These are phyloP conservation scores for Bombus pascuorum DNA, from an alignment of 1,140 invertebrate species.

Conservation along the genomic window DNA sequence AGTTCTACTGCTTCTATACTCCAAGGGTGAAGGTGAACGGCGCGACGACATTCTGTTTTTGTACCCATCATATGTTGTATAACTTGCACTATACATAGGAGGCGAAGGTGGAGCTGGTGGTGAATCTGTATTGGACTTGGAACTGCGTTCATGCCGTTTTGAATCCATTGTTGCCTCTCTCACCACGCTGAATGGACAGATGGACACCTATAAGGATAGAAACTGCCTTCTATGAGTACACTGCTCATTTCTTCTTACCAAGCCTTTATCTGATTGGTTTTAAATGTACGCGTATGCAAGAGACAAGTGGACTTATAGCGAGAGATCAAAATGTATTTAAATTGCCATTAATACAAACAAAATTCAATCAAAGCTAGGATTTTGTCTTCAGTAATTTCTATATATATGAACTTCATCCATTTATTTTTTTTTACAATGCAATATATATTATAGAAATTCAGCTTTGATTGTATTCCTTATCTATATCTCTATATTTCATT, in stretches of 20 bases:
- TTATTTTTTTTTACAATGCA: not conserved
- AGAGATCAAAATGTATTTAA: slow-evolving; percentile 63
- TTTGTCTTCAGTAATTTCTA: not conserved
- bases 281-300: slow-evolving; percentile 66
- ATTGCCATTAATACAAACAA: slow-evolving; percentile 20
- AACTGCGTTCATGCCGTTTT: slow-evolving; percentile 68
- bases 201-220: slow-evolving; percentile 82
- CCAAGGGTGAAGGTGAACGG: slow-evolving; percentile 71
- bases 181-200: slow-evolving; percentile 66
- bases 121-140: slow-evolving; percentile 70
- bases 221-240: slow-evolving; percentile 82
- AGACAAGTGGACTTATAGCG: slow-evolving; percentile 70
- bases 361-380: slow-evolving; percentile 30
- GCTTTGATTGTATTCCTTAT: slow-evolving; percentile 24
- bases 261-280: slow-evolving; percentile 74
- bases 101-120: slow-evolving; percentile 77
- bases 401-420: not conserved
- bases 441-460: slow-evolving; percentile 20
- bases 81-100: slow-evolving; percentile 74
- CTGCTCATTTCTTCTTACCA: slow-evolving; percentile 61
- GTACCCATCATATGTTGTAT: slow-evolving; percentile 67
- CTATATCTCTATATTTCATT: slow-evolving; percentile 14
- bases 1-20: slow-evolving; percentile 68
- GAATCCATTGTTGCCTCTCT: slow-evolving; percentile 69
- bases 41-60: slow-evolving; percentile 72